Percentiles rank a stretch among this genome's conserved stretches.
Conservation (phyloP, 2,113 vertebrate genomes). For the Beaufortia kweichowensis region DNA sequence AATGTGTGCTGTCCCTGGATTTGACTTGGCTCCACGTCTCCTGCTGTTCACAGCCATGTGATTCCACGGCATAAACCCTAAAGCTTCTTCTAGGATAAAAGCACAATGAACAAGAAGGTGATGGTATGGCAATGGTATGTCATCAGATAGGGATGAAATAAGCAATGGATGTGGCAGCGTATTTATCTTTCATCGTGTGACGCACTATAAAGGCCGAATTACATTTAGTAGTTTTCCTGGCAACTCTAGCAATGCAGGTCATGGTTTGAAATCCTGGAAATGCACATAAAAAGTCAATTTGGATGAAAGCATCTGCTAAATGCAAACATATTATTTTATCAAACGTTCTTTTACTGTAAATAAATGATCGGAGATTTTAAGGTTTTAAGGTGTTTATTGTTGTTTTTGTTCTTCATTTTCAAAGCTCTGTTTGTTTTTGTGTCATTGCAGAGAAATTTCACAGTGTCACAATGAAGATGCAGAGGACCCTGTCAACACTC, state of each 20-base stretch:
- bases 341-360: too few species aligned
- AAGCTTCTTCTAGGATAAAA: neutral
- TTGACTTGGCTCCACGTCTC: conserved; percentile 13
- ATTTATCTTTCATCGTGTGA: neutral
- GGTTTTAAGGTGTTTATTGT: too few species aligned
- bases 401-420: conserved; percentile 6
- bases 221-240: neutral
- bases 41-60: conserved; percentile 2
- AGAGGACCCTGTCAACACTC: conserved; percentile 39
- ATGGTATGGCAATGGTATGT: conserved; percentile 10
- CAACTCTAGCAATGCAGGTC: too few species aligned
- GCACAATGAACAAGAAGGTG: conserved; percentile 14
- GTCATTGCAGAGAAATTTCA: neutral
- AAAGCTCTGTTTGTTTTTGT: conserved; percentile 7
- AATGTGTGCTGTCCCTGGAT: conserved; percentile 8
- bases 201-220: neutral
- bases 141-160: conserved; percentile 14
- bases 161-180: neutral
- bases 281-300: too few species aligned
- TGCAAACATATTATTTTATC: too few species aligned
- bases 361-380: too few species aligned
- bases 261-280: too few species aligned
- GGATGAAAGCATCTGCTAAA: too few species aligned
- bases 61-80: conserved; percentile 12
- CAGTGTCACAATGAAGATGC: conserved; percentile 16